Base-by-base conservation (phyloP, 1,140 invertebrate genomes). In the Lordiphosa stackelbergi region DNA sequence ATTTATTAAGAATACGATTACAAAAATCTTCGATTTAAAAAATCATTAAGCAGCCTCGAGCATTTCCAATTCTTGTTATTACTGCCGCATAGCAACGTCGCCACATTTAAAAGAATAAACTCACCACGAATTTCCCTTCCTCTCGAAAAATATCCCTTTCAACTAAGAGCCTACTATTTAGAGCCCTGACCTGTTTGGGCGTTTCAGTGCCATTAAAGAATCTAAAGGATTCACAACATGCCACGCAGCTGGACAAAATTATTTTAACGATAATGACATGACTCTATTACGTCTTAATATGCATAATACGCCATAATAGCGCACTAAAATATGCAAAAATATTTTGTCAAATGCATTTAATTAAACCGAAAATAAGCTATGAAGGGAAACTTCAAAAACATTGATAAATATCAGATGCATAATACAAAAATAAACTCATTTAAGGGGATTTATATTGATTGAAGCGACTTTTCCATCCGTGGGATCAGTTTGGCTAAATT, bases 121-220 rank as follows among this genome's bases (percentile, higher is more conserved):
- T 70, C 63, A 70, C 66, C 63, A 65, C 49, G 6, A 52, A 66
- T 70, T 66, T 66, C 63, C 63, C 63, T 53, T n/a, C 5, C 7
- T 9, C 11, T 41, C 12, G 11, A 9, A 8, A 56, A 66, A 69
- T 55, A 9, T 62, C 38, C 66, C 57, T 61, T 69, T 66, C 66
- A 69, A 66, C 55, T 49, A 7, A 43, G n/a, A 9, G 7, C 3
- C 13, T 1, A 28, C 5, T 7, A 6, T 5, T 31, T 31, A 31
- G 7, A 2, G 28, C 28, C 5, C 7, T 31, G 28, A 31, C 6
- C 1, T 31, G 28, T 31, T 31, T 31, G 7, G 28, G 28, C 7
- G 7, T 31, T 40, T 52, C 37, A 52, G 48, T 51, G 19, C 48
- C 19, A 16, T 10, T 37, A 24, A 37, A 28, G 36, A 35, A n/a